Conservation (phyloP, 1,140 invertebrate genomes). For the Caerostris darwini region DNA sequence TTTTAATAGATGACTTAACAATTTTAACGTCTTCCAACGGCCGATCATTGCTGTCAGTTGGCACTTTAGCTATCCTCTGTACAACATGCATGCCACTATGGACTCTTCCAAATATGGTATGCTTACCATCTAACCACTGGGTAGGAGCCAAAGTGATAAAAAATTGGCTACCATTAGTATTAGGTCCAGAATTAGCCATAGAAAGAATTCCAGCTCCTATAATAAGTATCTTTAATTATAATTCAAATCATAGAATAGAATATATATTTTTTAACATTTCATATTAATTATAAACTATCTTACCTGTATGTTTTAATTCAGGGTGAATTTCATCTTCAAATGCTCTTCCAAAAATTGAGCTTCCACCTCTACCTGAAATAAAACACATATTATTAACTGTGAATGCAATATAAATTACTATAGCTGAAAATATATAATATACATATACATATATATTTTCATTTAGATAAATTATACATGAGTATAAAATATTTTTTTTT, state of each 20-base stretch:
- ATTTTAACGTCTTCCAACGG: conserved; percentile 96
- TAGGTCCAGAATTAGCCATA: conserved; percentile 96
- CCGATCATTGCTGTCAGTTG: conserved; percentile 94
- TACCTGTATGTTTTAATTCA: conserved; percentile 96
- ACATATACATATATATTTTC: too few species aligned
- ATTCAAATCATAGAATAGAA: background rate
- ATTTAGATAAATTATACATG: too few species aligned
- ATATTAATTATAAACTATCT: background rate
- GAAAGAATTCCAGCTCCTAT: conserved; percentile 90
- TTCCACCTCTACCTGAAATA: conserved; percentile 90
- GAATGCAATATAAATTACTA: too few species aligned
- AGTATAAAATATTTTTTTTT: too few species aligned
- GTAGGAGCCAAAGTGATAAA: conserved; percentile 98
- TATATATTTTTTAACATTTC: background rate
- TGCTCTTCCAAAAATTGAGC: conserved; percentile 96
- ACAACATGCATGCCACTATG: conserved; percentile 93
- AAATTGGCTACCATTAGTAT: conserved; percentile 97
- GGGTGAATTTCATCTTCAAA: conserved; percentile 98
- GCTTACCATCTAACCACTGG: conserved; percentile 98
- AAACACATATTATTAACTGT: too few species aligned
- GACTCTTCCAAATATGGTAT: conserved; percentile 96
- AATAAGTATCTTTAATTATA: conserved; percentile 78
- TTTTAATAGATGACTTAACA: conserved; percentile 84
- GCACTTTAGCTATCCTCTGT: conserved; percentile 94
- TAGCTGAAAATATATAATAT: too few species aligned